These are phyloP conservation scores for Drosophila peninsularis DNA, from an alignment of 2,888 invertebrate species.

Conservation along the genomic window DNA sequence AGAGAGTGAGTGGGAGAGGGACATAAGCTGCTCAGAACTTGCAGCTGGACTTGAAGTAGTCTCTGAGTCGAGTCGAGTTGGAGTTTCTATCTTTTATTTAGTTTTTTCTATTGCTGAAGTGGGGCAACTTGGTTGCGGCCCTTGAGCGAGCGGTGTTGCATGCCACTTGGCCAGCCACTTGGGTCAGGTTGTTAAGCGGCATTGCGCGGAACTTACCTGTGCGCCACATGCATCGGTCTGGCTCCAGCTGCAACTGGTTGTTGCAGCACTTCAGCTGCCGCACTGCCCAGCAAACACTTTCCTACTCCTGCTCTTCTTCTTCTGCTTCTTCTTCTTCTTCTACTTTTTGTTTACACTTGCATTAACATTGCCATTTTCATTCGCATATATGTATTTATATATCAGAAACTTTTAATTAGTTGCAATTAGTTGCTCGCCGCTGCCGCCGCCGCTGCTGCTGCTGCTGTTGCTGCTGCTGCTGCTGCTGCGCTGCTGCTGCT, in stretches of 20 bases:
- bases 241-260: slow-evolving; percentile 18
- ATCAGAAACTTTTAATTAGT: slow-evolving; percentile 12
- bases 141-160: slow-evolving; percentile 2
- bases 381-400: slow-evolving; percentile 9
- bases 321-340: not conserved
- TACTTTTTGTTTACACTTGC: slow-evolving; percentile 7
- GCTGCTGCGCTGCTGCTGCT: slow-evolving; percentile 8
- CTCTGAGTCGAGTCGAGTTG: not conserved
- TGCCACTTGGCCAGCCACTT: slow-evolving; percentile 10
- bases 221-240: slow-evolving; percentile 13
- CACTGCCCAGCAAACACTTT: slow-evolving; percentile 10
- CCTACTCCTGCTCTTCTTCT: not conserved
- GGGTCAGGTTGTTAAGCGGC: slow-evolving; percentile 1
- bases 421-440: slow-evolving; percentile 16
- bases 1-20: not conserved
- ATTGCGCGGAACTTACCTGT: slow-evolving; percentile 17
- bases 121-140: slow-evolving; percentile 1
- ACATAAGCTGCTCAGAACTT: not conserved
- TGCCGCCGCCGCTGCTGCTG: slow-evolving; percentile 3
- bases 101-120: not conserved
- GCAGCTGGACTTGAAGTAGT: slow-evolving; percentile 3
- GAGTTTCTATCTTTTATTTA: not conserved
- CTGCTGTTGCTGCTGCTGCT: slow-evolving; percentile 8
- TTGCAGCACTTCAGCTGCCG: not conserved
- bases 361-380: slow-evolving; percentile 8